Percentiles rank a stretch among this genome's conserved stretches.
These are phyloP conservation scores for Chrysomela aeneicollis DNA, from an alignment of 2,888 invertebrate species.

Conservation along the genomic window DNA sequence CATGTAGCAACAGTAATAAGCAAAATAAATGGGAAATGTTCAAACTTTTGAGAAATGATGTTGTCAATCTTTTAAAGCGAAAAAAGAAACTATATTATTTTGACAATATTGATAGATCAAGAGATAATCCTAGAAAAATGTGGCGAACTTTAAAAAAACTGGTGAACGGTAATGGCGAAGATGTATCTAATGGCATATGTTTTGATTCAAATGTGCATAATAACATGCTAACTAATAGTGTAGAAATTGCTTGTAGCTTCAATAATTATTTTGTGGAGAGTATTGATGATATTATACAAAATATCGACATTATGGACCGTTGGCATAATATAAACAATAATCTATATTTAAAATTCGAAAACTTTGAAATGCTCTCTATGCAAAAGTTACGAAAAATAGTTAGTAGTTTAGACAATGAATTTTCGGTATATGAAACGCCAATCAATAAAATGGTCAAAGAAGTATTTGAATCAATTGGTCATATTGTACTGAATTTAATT, in stretches of 20 bases:
- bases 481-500: background rate
- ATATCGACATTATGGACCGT: background rate
- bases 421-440: background rate
- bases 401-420: constrained; percentile 6
- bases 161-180: background rate
- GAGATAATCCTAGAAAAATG: background rate
- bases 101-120: constrained; percentile 8
- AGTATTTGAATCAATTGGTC: constrained; percentile 8
- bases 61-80: constrained; percentile 8
- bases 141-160: constrained; percentile 10
- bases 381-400: constrained; percentile 18
- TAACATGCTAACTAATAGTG: background rate
- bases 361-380: constrained; percentile 25
- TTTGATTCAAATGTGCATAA: background rate
- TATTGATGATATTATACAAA: constrained; percentile 7
- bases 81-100: constrained; percentile 14
- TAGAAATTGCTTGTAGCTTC: background rate
- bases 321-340: constrained; percentile 15
- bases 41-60: constrained; percentile 13
- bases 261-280: constrained; percentile 8
- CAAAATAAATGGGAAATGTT: constrained; percentile 2
- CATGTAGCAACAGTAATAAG: background rate
- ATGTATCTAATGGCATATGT: background rate
- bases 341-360: background rate
- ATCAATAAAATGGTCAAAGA: background rate